phyloP scores from a whole-genome alignment of 2,888 invertebrate species.

The Lordiphosa andalusiaca region DNA sequence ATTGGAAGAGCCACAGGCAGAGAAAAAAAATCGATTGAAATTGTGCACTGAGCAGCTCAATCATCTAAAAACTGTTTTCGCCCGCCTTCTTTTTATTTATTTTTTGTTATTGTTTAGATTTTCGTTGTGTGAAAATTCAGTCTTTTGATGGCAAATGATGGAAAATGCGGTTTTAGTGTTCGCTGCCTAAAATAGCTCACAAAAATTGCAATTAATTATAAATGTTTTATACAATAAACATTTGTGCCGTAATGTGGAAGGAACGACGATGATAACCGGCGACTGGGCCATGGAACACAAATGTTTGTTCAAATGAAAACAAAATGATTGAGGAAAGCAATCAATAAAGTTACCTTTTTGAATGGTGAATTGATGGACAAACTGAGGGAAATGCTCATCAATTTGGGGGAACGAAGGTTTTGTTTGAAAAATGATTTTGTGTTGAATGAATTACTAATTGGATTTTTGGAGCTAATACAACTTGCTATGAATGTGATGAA shows the following conservation, averaged over 20 bases:
- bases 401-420: no score
- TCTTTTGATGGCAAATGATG: constrained; percentile 19
- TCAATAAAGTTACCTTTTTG: no score
- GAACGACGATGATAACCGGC: constrained; percentile 20
- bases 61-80: constrained; percentile 19
- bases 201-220: constrained; percentile 54
- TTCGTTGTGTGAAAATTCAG: constrained; percentile 7
- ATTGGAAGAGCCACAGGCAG: constrained; percentile 39
- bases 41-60: constrained; percentile 42
- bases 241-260: constrained; percentile 24
- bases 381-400: no score
- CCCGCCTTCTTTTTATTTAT: constrained; percentile 7
- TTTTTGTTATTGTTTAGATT: constrained; percentile 57
- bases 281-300: constrained; percentile 3
- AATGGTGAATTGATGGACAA: no score
- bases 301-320: constrained; percentile 10
- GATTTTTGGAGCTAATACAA: no score
- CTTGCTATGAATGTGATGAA: no score
- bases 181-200: constrained; percentile 48
- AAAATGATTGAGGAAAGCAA: constrained; percentile 15
- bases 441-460: no score
- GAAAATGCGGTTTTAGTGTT: constrained; percentile 57
- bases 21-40: constrained; percentile 46
- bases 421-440: no score
- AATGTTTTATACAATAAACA: constrained; percentile 56